Evolutionary conservation across 2,113 vertebrate species (phyloP), one percentile per base, ranked within the genome.

Genomic region (Actenoides hombroni): DNA sequence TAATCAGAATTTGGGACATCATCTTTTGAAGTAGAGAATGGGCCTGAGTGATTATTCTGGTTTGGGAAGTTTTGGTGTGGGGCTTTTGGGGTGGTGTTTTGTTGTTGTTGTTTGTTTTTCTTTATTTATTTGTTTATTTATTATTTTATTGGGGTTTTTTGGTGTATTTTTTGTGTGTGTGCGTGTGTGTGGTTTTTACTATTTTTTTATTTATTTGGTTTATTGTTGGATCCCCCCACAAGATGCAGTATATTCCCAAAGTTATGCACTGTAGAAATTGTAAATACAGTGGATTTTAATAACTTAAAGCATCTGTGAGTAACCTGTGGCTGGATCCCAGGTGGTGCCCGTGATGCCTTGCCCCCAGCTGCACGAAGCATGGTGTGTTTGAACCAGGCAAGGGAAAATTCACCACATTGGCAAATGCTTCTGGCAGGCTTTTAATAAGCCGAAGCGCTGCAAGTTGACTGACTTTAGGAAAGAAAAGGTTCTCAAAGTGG

Each of bases 201-300:
- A 20, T 20, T 46, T 20, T 46, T 19, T 20, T 19, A 20, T 46
- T 46, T 46, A 46, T 20, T 46, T 46, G 26, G 51, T 28, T 53
- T 53, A 8, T 28, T 53, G 25, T 53, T 53, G 48, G 23, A 49
- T 40, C 46, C 46, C 19, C 46, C 46, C 46, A n/a, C 46, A 42
- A 40, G 39, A 48, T 88, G 28, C 11, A 35, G 8, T 65, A 17
- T n/a, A 44, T 81, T 69, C 9, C 17, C 0, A 51, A 65, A 26
- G 1, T 21, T 49, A 12, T 9, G 13, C 6, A 1, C 28, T 0
- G 0, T 12, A 83, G 71, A 59, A 79, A 37, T 35, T 13, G n/a
- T 75, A 28, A 86, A 51, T 86, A 26, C 6, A 37, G 10, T 56
- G 13, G 20, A 60, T 31, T 15, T n/a, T 21, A 51, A n/a, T 59